Conservation (phyloP, 1,140 invertebrate genomes). For the Trichonephila inaurata region DNA sequence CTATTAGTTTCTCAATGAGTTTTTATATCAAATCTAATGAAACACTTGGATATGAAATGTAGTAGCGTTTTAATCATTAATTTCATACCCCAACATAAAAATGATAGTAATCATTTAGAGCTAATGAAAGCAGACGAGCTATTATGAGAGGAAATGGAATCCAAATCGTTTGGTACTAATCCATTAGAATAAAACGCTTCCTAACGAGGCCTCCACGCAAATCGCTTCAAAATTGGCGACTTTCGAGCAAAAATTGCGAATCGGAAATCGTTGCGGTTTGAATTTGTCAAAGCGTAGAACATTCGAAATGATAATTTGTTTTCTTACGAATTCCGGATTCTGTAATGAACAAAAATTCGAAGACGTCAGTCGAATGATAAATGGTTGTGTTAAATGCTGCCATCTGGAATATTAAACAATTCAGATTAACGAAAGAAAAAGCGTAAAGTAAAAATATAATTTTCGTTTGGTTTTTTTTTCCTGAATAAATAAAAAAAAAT, state of each 20-base stretch:
- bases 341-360: neutral
- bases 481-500: neutral
- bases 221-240: slow-evolving; percentile 19
- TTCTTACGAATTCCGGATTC: neutral
- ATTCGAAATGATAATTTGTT: neutral
- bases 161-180: neutral
- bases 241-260: neutral
- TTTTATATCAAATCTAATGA: neutral
- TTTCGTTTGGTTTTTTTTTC: neutral
- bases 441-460: neutral
- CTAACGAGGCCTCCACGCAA: neutral
- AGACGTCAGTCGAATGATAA: neutral
- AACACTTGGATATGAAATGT: neutral
- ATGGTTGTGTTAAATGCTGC: neutral
- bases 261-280: slow-evolving; percentile 1
- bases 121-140: slow-evolving; percentile 7
- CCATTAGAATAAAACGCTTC: slow-evolving; percentile 8
- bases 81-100: neutral
- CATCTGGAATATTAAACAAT: slow-evolving; percentile 25
- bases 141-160: neutral
- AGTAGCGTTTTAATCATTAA: slow-evolving; percentile 25
- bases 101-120: neutral
- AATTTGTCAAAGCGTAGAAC: neutral
- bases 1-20: neutral
- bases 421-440: neutral